Percentiles rank a stretch among this genome's conserved stretches.
phyloP scores from a whole-genome alignment of 2,888 invertebrate genomes.

The Monochamus alternatus region DNA sequence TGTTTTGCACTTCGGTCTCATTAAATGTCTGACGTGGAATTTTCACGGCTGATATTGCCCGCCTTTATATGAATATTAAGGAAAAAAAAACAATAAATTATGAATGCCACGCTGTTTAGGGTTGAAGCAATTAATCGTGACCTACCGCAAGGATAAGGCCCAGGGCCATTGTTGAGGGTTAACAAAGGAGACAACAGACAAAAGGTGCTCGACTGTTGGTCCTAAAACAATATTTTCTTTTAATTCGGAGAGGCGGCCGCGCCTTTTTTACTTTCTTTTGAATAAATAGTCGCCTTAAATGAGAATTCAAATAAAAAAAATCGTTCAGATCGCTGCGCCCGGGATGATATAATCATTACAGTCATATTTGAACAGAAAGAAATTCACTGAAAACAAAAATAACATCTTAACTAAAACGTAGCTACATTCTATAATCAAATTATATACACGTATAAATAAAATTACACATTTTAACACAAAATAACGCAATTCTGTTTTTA shows the following conservation, averaged over 20 bases:
- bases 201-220: not conserved
- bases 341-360: too few relatives aligned
- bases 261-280: constrained; percentile 5
- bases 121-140: constrained; percentile 41
- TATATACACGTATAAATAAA: too few relatives aligned
- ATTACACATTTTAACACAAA: too few relatives aligned
- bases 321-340: too few relatives aligned
- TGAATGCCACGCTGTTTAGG: constrained; percentile 18
- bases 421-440: too few relatives aligned
- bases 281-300: not conserved
- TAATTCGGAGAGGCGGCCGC: not conserved
- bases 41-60: constrained; percentile 20
- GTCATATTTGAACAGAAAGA: too few relatives aligned
- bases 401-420: too few relatives aligned
- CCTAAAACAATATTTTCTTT: constrained; percentile 11
- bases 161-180: constrained; percentile 30
- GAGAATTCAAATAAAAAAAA: too few relatives aligned
- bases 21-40: constrained; percentile 20
- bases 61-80: constrained; percentile 24
- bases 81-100: constrained; percentile 29
- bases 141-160: constrained; percentile 41
- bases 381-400: too few relatives aligned
- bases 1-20: constrained; percentile 33
- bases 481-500: too few relatives aligned
- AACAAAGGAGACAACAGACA: constrained; percentile 11